Evolutionary conservation across 2,113 vertebrate genomes (phyloP), one percentile per base, ranked within the genome.

Genomic region (Reinhardtius hippoglossoides): DNA sequence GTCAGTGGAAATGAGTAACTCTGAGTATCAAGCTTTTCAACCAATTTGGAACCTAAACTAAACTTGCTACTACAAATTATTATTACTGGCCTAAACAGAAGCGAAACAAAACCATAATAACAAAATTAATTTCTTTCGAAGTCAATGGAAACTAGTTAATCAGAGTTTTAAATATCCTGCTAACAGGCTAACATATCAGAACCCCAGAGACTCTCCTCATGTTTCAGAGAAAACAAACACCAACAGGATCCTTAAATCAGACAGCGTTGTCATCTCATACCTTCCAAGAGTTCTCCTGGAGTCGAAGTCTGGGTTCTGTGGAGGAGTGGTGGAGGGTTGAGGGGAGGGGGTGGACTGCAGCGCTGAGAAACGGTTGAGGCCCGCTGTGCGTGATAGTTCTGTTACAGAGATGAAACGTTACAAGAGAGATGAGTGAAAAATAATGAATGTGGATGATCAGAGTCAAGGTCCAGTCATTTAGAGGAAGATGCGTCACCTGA

Each of bases 291-390:
- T 91, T 85, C 96, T 95, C 89, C 96, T 95, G 82, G 96, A 86
- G 37, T 99, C 97, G 48, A 95, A 92, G 42, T 99, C 98, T 44
- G 94, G 83, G 62, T 85, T 92, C 74, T 96, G 94, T 18, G 94
- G 6, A 1, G 78, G 14, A 95, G 78, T 52, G 96, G 92, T 58
- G 92, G 93, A 83, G 90, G 93, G 90, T n/a, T 96, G 93, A 71
- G 94, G 92, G n/a, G 89, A 62, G 37, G 83, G 87, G 3, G 93
- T 85, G 0, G 91, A 75, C 93, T 99, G 97, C 83, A 99, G 95
- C 0, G 97, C 95, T 62, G 97, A 99, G 91, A 95, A 99, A 63
- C 97, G 95, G 93, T 99, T 99, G 89, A 99, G 93, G 88, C 95
- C 96, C 1, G 89, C 95, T 94, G 95, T 94, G 84, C 96, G 93